Evolutionary conservation across 2,113 vertebrate genomes (phyloP), one percentile per base, ranked within the genome.

Genomic region (Malurus alboscapulatus): DNA sequence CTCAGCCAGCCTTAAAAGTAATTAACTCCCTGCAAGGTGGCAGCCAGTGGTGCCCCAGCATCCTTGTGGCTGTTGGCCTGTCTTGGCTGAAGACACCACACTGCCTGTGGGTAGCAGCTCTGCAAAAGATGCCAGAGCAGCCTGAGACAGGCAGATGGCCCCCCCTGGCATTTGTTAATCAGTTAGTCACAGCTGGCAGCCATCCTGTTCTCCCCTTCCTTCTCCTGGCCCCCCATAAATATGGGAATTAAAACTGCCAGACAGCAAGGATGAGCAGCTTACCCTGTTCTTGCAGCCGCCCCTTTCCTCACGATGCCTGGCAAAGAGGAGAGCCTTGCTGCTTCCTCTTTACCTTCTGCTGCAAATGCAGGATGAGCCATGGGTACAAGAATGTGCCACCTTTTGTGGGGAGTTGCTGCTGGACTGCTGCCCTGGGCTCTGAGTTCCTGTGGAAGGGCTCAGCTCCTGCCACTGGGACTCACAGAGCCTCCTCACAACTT

Each of bases 101-200:
- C 38, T 0, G 1, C 62, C 77, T 78, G 80, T 27, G 53, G 54
- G 15, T 53, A 14, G 62, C 15, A 53, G 61, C 73, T 89, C 6
- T 3, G 81, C 48, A 36, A 87, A 94, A 57, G 58, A 78, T 3
- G 2, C 45, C 45, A 29, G 66, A 92, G 62, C 88, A 87, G 24
- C 34, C 1, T 0, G 61, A 78, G 69, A 44, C 20, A 29, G 69
- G 53, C 91, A 91, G 78, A 76, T 92, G 82, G 81, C 51, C 42
- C 32, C 48, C 80, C 65, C 30, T 51, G 78, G 69, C 32, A 7
- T 91, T 89, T 85, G 54, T 93, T 91, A 89, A 88, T 75, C 69
- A 87, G 54, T 85, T 89, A 68, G 53, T 79, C 74, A 72, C 71
- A 89, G 89, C 84, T 92, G 62, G 48, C 75, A 84, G 30, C 58